Conservation (phyloP, 2,797 vertebrate genomes). For the Periparus ater region DNA sequence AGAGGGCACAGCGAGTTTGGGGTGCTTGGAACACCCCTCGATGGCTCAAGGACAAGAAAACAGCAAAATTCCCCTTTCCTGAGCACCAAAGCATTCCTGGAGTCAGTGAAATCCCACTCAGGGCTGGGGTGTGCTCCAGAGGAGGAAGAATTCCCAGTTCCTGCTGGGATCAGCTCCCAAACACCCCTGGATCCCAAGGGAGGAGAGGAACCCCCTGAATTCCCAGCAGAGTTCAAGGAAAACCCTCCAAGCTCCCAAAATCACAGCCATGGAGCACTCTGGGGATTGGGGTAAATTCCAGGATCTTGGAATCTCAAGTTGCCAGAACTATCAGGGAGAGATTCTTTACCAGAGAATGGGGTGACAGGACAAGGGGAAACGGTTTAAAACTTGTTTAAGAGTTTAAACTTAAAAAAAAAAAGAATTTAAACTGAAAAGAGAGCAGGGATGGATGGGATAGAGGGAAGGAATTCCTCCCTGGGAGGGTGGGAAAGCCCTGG, state of each 20-base stretch:
- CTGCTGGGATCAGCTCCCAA: neutral
- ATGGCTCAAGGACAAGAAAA: neutral
- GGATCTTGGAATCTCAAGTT: neutral
- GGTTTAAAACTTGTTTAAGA: neutral
- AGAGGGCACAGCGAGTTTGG: neutral
- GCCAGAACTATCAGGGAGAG: neutral
- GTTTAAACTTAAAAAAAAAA: no score
- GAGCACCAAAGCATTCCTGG: accelerated
- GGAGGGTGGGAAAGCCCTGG: accelerated
- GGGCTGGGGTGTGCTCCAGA: neutral
- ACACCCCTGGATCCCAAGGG: accelerated
- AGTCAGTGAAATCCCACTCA: neutral
- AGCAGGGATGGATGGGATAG: accelerated
- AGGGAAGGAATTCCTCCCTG: neutral
- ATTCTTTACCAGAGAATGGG: no score
- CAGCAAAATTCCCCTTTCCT: neutral
- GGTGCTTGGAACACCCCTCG: accelerated
- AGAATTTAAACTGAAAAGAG: no score
- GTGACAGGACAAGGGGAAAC: neutral
- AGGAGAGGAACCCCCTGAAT: neutral
- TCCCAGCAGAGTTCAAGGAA: accelerated
- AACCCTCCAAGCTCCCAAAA: accelerated
- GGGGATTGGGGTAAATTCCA: accelerated
- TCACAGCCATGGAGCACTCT: accelerated
- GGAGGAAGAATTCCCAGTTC: neutral